phyloP scores from a whole-genome alignment of 1,140 invertebrate species.

The Anthonomus grandis region DNA sequence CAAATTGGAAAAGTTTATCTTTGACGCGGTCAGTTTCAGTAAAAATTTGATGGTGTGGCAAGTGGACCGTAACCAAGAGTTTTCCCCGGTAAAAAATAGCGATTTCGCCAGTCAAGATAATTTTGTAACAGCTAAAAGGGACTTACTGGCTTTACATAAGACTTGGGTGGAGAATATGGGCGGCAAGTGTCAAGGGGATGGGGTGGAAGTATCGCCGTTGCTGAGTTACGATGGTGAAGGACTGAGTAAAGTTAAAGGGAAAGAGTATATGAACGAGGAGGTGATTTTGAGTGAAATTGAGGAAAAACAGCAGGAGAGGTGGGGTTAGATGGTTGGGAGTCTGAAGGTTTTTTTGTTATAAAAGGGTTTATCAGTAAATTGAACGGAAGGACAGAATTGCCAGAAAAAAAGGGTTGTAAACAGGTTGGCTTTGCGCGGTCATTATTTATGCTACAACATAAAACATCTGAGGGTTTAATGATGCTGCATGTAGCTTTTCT shows the following conservation, averaged over 20 bases:
- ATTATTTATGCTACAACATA: too few species aligned
- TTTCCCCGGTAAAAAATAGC: constrained; percentile 94
- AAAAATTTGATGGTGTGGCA: constrained; percentile 91
- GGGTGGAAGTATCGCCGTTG: constrained; percentile 88
- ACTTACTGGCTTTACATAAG: constrained; percentile 79
- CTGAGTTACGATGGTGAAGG: constrained; percentile 89
- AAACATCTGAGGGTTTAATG: too few species aligned
- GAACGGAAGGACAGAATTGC: too few species aligned
- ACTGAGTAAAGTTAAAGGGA: constrained; percentile 48
- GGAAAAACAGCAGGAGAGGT: constrained; percentile 3
- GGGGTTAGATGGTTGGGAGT: background rate
- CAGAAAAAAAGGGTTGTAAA: too few species aligned
- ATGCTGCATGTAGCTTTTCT: too few species aligned
- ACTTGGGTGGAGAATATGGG: constrained; percentile 81
- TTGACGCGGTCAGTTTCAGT: constrained; percentile 94
- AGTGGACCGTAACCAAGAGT: constrained; percentile 88
- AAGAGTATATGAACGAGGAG: constrained; percentile 25
- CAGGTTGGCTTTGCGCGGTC: too few species aligned
- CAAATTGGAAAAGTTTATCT: constrained; percentile 99
- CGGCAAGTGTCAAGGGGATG: constrained; percentile 67
- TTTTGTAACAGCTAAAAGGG: constrained; percentile 80
- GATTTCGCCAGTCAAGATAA: constrained; percentile 85
- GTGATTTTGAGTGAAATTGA: constrained; percentile 12
- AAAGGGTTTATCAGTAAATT: too few species aligned
- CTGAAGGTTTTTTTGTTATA: background rate